Conservation (phyloP, 2,797 vertebrate species). For the Notolepis coatsorum region DNA sequence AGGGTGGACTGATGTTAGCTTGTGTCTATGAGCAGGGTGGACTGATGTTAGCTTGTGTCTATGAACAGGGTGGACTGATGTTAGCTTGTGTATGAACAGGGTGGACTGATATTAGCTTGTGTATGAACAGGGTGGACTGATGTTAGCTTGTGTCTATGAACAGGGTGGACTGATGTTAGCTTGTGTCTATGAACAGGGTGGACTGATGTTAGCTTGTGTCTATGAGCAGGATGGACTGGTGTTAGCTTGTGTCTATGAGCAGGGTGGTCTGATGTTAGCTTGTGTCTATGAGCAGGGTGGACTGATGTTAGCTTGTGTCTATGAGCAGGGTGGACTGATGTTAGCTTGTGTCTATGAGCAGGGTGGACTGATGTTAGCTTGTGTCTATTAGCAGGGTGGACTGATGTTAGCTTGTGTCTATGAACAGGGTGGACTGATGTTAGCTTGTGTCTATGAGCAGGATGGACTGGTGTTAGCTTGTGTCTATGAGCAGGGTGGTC, state of each 20-base stretch:
- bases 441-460: conserved; percentile 70
- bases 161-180: no score
- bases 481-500: no score
- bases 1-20: conserved; percentile 92
- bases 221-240: no score
- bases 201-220: conserved; percentile 82
- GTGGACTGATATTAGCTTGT: no score
- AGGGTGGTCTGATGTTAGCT: conserved; percentile 92
- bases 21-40: no score
- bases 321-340: conserved; percentile 93
- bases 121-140: conserved; percentile 91
- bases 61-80: conserved; percentile 93
- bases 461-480: conserved; percentile 88
- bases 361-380: no score
- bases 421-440: no score
- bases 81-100: not conserved
- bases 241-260: conserved; percentile 33
- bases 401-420: conserved; percentile 69
- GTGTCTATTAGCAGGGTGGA: conserved; percentile 86
- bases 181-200: conserved; percentile 80
- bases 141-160: not conserved
- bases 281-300: no score
- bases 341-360: not conserved
- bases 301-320: conserved; percentile 11
- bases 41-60: conserved; percentile 11